A percentile compares a stretch with the other conserved stretches of the same genome.
Conservation (phyloP, 2,888 invertebrate species). For the Drosophila birchii region DNA sequence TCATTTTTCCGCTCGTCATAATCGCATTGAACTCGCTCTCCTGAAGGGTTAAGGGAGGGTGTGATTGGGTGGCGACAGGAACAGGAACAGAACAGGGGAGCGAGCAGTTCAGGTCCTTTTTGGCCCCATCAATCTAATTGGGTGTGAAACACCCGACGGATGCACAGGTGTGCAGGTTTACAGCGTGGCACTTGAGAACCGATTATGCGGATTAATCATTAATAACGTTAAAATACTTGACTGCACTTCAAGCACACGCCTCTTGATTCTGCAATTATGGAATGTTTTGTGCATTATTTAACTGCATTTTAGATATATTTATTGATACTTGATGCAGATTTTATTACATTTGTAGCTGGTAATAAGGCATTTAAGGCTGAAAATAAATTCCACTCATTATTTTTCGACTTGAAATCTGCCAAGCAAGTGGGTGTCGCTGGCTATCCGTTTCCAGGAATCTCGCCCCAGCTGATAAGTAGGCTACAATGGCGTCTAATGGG, state of each 20-base stretch:
- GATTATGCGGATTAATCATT: conserved; percentile 10
- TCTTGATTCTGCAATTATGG: background rate
- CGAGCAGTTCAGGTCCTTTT: conserved; percentile 15
- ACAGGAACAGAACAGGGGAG: conserved; percentile 1
- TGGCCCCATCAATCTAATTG: conserved; percentile 57
- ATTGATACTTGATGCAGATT: no score
- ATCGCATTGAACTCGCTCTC: conserved; percentile 21
- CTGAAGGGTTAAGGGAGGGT: background rate
- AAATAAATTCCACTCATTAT: no score
- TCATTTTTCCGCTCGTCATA: conserved; percentile 6
- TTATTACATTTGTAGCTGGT: no score
- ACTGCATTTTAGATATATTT: no score
- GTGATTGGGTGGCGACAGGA: conserved; percentile 6
- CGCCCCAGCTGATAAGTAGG: conserved; percentile 6
- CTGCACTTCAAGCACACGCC: background rate
- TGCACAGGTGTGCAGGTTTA: conserved; percentile 10
- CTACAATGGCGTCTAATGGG: background rate
- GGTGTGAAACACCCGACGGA: conserved; percentile 38
- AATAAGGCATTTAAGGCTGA: no score
- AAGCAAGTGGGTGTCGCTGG: background rate
- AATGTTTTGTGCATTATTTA: background rate
- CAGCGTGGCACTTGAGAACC: conserved; percentile 5
- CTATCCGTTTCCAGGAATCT: background rate
- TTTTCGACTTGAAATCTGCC: background rate
- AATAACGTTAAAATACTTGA: background rate